Conservation (phyloP, 2,888 invertebrate genomes). For the Cyrtodaria siliqua region DNA sequence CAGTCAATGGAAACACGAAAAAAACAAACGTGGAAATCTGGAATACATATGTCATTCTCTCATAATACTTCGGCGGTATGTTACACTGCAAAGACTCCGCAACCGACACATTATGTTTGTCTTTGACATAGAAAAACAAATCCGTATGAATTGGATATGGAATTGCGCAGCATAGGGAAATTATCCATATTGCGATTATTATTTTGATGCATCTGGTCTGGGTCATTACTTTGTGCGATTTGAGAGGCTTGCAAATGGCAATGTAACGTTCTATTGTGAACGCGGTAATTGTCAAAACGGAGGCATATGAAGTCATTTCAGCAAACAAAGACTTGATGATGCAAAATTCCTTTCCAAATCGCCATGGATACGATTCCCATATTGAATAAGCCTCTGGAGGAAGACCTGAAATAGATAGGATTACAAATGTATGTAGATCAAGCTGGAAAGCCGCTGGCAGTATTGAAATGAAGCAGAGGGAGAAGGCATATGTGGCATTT, state of each 20-base stretch:
- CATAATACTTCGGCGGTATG: slow-evolving; percentile 71
- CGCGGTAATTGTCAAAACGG: slow-evolving; percentile 96
- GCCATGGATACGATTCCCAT: slow-evolving; percentile 87
- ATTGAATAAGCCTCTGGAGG: slow-evolving; percentile 86
- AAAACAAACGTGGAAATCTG: slow-evolving; percentile 94
- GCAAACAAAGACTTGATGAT: slow-evolving; percentile 86
- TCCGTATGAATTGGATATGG: slow-evolving; percentile 83
- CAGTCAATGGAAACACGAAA: slow-evolving; percentile 91
- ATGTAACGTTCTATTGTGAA: slow-evolving; percentile 96
- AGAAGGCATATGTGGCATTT: no score
- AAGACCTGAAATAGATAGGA: slow-evolving; percentile 82
- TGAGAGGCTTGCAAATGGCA: slow-evolving; percentile 96
- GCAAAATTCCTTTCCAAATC: slow-evolving; percentile 86
- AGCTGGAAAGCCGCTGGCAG: no score
- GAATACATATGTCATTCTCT: slow-evolving; percentile 87
- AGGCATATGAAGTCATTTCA: slow-evolving; percentile 93
- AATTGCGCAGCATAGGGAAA: slow-evolving; percentile 91
- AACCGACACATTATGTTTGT: slow-evolving; percentile 53
- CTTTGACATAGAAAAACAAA: slow-evolving; percentile 71
- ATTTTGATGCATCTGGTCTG: slow-evolving; percentile 92
- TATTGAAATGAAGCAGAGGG: no score
- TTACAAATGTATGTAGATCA: no score
- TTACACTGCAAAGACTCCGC: slow-evolving; percentile 79
- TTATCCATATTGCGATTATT: slow-evolving; percentile 94
- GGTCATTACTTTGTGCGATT: slow-evolving; percentile 93